Evolutionary conservation across 2,113 vertebrate genomes (phyloP).

Genomic region (Hyaena hyaena): DNA sequence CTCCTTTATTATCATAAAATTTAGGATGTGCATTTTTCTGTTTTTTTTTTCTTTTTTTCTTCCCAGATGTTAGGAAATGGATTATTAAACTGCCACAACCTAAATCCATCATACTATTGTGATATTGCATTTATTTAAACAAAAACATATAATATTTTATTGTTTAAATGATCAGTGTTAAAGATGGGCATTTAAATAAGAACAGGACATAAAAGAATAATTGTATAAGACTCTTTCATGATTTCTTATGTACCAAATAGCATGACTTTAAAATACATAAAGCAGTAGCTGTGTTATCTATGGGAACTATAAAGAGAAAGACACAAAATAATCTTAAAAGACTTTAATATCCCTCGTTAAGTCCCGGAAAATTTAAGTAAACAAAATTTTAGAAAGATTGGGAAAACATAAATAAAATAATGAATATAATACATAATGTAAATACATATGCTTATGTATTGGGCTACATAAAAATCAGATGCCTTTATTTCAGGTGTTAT

Average conservation of each 20-base stretch:
- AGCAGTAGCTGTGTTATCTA: not conserved
- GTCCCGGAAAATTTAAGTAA: not conserved
- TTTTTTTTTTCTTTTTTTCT: not conserved
- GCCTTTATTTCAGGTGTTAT: not conserved
- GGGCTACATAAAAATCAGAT: not conserved
- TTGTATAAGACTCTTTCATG: not conserved
- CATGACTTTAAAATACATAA: not conserved
- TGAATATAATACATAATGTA: not conserved
- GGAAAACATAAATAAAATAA: conserved; percentile 16
- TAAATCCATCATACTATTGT: not conserved
- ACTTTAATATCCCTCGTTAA: not conserved
- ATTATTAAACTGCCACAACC: not conserved
- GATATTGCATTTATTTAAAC: not conserved
- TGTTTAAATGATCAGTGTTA: not conserved
- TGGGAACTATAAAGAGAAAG: not conserved
- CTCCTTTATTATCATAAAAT: not conserved
- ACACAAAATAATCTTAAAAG: not conserved
- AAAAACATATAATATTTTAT: not conserved
- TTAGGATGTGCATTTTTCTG: not conserved
- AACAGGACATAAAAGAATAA: not conserved
- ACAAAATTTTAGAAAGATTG: not conserved
- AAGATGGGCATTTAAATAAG: not conserved
- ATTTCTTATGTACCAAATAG: not conserved
- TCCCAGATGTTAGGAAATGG: not conserved
- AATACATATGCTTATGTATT: not conserved